Evolutionary conservation across 1,140 invertebrate species (phyloP), one percentile per base, ranked within the genome.

Genomic region (Zaprionus camerounensis): DNA sequence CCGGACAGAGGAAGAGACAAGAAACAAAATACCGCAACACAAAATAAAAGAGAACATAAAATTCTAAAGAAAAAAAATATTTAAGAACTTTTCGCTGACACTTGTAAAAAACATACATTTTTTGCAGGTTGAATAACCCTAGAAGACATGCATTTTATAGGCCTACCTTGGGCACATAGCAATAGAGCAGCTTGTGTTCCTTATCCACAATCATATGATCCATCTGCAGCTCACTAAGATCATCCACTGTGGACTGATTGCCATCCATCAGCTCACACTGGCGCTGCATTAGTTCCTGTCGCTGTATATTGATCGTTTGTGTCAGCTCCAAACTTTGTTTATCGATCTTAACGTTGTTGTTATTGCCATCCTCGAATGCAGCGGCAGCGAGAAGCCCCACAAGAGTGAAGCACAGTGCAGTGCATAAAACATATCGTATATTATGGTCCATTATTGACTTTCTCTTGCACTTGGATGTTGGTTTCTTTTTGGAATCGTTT

Each of bases 151-250:
- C 13, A 17, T 3, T 20, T 5, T 20, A 11, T 5, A 12, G 17
- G 15, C 65, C 94, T 94, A 97, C 97, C 95, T 98, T 98, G 63
- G 98, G 97, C 58, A 98, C 97, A 93, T 98, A 98, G 92, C 98
- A 98, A 91, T 98, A 98, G 0, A 98, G 93, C 3, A 98, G 93
- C 85, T 96, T 96, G 82, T 97, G 96, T 58, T 95, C 94, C 81
- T 96, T 96, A 91, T 98, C 96, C 17, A 98, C 95, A 67, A 98
- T 93, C 91, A 98, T 95, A 91, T 97, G 96, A 80, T 95, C 94
- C 79, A 96, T 94, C 72, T 94, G 94, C 66, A 92, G 93, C 12
- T 93, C 93, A 55, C 93, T 94, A 41, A 95, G 76, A 71, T 94
- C 93, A 49, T 93, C 93, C 5, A 94, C 53, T 3, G 84, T 68